Evolutionary conservation across 2,797 vertebrate species (phyloP).

Genomic region (Rhynchotus rufescens): DNA sequence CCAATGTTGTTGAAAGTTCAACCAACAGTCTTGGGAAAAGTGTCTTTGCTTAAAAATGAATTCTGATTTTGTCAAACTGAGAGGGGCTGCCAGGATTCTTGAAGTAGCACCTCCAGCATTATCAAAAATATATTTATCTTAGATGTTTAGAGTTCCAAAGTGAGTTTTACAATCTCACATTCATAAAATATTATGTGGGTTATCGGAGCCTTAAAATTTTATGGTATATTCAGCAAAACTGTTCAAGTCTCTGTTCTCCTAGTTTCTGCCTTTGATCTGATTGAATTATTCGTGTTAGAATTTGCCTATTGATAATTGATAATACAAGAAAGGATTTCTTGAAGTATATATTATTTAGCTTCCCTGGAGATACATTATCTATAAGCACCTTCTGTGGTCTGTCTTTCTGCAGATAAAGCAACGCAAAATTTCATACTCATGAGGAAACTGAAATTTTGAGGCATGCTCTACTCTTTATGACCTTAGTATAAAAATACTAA

Average conservation of each 20-base stretch:
- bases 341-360: background rate
- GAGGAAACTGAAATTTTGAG: background rate
- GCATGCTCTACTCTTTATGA: background rate
- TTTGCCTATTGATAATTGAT: background rate
- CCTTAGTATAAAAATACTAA: background rate
- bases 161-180: background rate
- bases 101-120: background rate
- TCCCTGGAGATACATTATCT: background rate
- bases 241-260: background rate
- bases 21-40: conserved; percentile 7
- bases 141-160: background rate
- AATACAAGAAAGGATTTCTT: background rate
- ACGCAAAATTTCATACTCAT: background rate
- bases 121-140: background rate
- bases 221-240: background rate
- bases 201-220: background rate
- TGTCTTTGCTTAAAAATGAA: background rate
- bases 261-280: background rate
- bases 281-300: background rate
- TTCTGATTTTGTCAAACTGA: background rate
- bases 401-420: background rate
- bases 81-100: background rate
- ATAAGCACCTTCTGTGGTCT: background rate
- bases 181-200: background rate
- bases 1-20: background rate